phyloP scores from a whole-genome alignment of 2,113 vertebrate genomes.

The Piliocolobus tephrosceles region DNA sequence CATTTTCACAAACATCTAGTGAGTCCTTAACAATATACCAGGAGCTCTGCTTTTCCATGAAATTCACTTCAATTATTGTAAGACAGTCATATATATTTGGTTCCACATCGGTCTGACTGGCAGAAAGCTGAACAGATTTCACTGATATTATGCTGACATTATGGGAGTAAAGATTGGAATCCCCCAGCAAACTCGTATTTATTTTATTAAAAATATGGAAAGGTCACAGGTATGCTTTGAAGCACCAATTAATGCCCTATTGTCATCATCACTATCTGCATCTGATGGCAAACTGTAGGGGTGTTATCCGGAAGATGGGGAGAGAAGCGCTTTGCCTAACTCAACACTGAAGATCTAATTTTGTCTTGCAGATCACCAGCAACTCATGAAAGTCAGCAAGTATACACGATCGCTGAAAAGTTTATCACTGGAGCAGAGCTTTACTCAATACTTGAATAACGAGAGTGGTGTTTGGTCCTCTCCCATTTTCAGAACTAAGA shows the following conservation, averaged over 20 bases:
- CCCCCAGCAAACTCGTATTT: not conserved
- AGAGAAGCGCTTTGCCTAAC: not conserved
- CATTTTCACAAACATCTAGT: not conserved
- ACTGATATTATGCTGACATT: fast-evolving
- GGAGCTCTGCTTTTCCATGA: not conserved
- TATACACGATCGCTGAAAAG: fast-evolving
- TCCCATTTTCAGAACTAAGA: not conserved
- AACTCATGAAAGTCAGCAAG: not conserved
- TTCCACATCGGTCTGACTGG: not conserved
- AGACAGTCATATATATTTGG: not conserved
- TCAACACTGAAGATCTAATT: not conserved
- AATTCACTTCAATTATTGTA: not conserved
- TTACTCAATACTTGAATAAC: not conserved
- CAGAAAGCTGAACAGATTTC: not conserved
- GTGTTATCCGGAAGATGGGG: not conserved
- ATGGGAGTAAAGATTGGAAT: not conserved
- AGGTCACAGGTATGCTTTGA: not conserved
- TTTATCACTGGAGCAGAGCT: not conserved
- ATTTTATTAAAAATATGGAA: not conserved
- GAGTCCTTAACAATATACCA: not conserved
- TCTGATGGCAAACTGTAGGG: not conserved
- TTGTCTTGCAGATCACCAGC: not conserved
- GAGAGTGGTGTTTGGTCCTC: not conserved
- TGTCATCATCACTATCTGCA: not conserved
- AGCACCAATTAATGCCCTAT: not conserved